Conservation (phyloP, 2,113 vertebrate genomes). For the Albula glossodonta region DNA sequence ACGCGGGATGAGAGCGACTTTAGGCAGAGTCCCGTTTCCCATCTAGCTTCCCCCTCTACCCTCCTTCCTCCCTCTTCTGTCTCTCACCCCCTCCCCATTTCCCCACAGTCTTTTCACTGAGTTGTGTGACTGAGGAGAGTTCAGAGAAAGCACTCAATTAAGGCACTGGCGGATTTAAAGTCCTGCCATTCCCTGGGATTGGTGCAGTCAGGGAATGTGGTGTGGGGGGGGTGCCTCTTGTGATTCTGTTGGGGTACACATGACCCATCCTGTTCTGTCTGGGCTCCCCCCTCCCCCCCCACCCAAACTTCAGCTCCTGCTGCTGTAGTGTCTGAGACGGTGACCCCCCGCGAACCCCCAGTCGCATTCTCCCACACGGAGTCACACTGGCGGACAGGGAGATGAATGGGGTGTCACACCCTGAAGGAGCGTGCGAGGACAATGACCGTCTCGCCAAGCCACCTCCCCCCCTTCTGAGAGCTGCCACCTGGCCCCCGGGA, state of each 20-base stretch:
- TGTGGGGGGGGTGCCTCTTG: neutral
- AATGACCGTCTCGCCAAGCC: neutral
- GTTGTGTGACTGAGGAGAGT: neutral
- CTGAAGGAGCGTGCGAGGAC: neutral
- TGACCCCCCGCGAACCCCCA: slow-evolving; percentile 54
- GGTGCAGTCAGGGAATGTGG: neutral
- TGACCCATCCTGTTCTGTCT: neutral
- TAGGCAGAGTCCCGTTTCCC: neutral
- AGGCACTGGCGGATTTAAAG: neutral
- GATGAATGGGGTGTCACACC: slow-evolving; percentile 8
- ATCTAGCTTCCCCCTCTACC: no score
- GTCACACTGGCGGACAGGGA: neutral
- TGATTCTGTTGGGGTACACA: neutral
- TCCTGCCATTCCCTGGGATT: neutral
- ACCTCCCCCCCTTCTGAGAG: neutral
- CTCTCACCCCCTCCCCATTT: neutral
- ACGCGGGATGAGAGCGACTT: neutral
- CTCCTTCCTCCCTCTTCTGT: neutral
- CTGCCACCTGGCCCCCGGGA: neutral
- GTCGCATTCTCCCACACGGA: slow-evolving; percentile 40
- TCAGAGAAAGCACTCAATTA: neutral
- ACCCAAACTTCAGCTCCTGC: slow-evolving; percentile 52
- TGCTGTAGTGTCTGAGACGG: slow-evolving; percentile 66
- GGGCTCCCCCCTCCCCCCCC: slow-evolving; percentile 10
- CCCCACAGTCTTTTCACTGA: neutral